Conservation (phyloP, 1,140 invertebrate genomes). For the Drosophila persimilis region DNA sequence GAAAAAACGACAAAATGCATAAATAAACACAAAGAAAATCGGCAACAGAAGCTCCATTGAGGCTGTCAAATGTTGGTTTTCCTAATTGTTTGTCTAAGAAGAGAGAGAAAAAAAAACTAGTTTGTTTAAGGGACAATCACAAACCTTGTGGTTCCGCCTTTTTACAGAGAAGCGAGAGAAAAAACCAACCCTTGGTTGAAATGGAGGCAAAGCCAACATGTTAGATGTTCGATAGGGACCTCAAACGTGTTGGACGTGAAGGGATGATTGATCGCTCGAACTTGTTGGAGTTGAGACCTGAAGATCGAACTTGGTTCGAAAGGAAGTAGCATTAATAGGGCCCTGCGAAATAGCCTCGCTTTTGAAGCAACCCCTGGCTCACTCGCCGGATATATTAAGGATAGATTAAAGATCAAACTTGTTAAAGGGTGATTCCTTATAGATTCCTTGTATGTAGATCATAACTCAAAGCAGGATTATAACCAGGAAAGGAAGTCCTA, state of each 20-base stretch:
- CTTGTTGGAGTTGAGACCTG: too few relatives aligned
- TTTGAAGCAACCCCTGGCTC: too few relatives aligned
- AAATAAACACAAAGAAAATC: constrained; percentile 66
- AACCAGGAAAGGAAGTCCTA: too few relatives aligned
- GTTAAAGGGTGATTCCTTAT: too few relatives aligned
- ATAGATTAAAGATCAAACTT: too few relatives aligned
- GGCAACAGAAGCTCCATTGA: constrained; percentile 32
- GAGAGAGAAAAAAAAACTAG: constrained; percentile 29
- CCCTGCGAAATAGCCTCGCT: too few relatives aligned
- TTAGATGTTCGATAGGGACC: constrained; percentile 10
- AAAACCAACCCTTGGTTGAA: constrained; percentile 48
- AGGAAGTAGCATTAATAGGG: too few relatives aligned
- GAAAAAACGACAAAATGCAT: constrained; percentile 62
- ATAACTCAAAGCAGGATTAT: too few relatives aligned
- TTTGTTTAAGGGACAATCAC: constrained; percentile 30
- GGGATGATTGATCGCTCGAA: background rate
- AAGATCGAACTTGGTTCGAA: background rate
- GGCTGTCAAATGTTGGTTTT: constrained; percentile 51
- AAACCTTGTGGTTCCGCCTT: constrained; percentile 40
- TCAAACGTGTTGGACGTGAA: constrained; percentile 19
- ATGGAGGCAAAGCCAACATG: constrained; percentile 28
- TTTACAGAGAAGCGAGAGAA: background rate
- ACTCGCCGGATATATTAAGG: too few relatives aligned
- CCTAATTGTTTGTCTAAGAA: constrained; percentile 48
- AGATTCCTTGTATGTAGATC: too few relatives aligned